Evolutionary conservation across 2,113 vertebrate species (phyloP).

Genomic region (Phyllopteryx taeniolatus): DNA sequence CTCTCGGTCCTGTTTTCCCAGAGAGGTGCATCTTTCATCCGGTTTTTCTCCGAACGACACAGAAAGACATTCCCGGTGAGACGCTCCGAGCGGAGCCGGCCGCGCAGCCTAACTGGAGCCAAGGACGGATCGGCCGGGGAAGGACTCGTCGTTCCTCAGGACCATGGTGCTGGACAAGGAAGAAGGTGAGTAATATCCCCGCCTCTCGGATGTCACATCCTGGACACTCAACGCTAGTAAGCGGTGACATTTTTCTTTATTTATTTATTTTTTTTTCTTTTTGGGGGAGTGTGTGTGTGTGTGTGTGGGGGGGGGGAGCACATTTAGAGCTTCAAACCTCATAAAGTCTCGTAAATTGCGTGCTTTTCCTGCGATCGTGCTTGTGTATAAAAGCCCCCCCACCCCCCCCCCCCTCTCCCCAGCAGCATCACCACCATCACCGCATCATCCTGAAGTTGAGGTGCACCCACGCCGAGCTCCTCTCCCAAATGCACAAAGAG

Average conservation of each 20-base stretch:
- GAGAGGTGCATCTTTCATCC: background rate
- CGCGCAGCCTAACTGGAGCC: conserved; percentile 80
- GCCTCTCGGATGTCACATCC: conserved; percentile 23
- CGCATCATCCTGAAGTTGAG: conserved; percentile 34
- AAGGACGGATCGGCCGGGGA: conserved; percentile 85
- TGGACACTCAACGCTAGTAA: conserved; percentile 26
- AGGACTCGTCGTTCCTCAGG: conserved; percentile 83
- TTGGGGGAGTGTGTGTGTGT: too few species aligned
- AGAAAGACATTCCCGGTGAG: conserved; percentile 61
- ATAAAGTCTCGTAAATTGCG: background rate
- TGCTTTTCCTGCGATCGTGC: background rate
- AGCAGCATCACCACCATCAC: too few species aligned
- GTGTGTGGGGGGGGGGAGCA: background rate
- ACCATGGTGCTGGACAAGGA: conserved; percentile 99
- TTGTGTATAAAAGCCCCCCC: background rate
- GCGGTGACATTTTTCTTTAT: conserved; percentile 29
- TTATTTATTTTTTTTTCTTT: too few species aligned
- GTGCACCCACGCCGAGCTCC: conserved; percentile 8
- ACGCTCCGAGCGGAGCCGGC: conserved; percentile 51
- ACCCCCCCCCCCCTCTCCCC: background rate
- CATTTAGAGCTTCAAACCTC: conserved; percentile 8
- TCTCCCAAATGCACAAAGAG: background rate
- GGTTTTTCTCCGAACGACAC: background rate
- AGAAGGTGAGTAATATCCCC: conserved; percentile 85
- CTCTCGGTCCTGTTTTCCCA: conserved; percentile 52